Evolutionary conservation across 2,888 invertebrate genomes (phyloP), one percentile per base, ranked within the genome.

Genomic region (Matsumyia berberina): DNA sequence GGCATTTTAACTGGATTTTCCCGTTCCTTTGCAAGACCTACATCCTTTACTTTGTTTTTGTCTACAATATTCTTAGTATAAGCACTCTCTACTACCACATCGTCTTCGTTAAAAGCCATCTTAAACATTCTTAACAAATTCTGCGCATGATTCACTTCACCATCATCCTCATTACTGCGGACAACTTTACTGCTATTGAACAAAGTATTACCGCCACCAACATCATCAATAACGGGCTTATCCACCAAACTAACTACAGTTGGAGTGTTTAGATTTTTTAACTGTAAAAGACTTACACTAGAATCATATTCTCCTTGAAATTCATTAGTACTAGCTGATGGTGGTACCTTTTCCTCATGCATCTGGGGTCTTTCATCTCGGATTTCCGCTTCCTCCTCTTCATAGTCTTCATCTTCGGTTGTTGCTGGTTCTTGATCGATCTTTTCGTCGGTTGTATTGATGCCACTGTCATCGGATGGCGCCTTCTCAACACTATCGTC

Each of bases 361-460:
- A 57, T 29, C 64, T 51, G 55, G 17, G 55, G 17, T 62, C 58
- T 57, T 74, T 46, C 78, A 53, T 42, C 44, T 31, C 44, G 49
- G 31, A 35, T 24, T 15, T 67, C 88, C 86, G 80, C 86, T 86
- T 87, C 88, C 86, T 86, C 86, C 86, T 87, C 67, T 33, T 55
- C 55, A 53, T 85, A 81, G 17, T 79, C 80, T 67, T 72, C 78
- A 33, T 79, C 74, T 64, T 66, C 62, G n/a, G 73, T 80, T 74
- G 82, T 78, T 37, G 87, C 86, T 86, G 87, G 86, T 57, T 88
- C 87, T 15, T 87, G 88, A 42, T 81, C 81, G 7, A 87, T 58
- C 58, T 89, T 89, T 55, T 90, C 96, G 89, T 95, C 95, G 7
- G 96, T 96, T 24, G 96, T 96, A 88, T 96, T 96, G 86, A 90